A percentile compares a stretch with the other conserved stretches of the same genome.
Evolutionary conservation across 2,113 vertebrate species (phyloP).

Genomic region (Chrysochloris asiatica): DNA sequence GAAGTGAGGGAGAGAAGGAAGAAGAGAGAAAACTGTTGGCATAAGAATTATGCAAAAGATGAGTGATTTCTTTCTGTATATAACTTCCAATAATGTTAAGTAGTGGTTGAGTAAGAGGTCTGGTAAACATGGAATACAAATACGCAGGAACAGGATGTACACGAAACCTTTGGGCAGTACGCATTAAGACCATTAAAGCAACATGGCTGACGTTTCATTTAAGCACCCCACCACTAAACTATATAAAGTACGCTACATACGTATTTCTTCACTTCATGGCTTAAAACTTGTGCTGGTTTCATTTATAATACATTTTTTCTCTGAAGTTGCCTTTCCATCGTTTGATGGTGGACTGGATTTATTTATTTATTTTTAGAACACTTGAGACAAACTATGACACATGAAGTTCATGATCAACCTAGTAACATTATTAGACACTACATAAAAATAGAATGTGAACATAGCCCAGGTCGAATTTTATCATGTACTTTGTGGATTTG

Average conservation of each 20-base stretch:
- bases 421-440: not conserved
- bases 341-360: not conserved
- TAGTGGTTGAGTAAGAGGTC: not conserved
- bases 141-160: not conserved
- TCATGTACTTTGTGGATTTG: not conserved
- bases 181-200: not conserved
- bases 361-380: not conserved
- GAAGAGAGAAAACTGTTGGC: not conserved
- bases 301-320: not conserved
- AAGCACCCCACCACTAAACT: not conserved
- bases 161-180: not conserved
- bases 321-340: not conserved
- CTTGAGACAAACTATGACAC: not conserved
- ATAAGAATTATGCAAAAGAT: not conserved
- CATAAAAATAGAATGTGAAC: not conserved
- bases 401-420: not conserved
- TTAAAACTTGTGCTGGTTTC: not conserved
- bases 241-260: rapidly evolving
- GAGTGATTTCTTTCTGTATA: not conserved
- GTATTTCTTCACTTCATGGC: rapidly evolving
- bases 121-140: not conserved
- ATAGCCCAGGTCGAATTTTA: not conserved
- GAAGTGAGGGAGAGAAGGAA: not conserved
- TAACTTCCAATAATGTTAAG: not conserved
- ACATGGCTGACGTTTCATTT: too few relatives aligned